These are phyloP conservation scores for Lasioglossum calceatum DNA, from an alignment of 2,888 invertebrate species.

Conservation along the genomic window DNA sequence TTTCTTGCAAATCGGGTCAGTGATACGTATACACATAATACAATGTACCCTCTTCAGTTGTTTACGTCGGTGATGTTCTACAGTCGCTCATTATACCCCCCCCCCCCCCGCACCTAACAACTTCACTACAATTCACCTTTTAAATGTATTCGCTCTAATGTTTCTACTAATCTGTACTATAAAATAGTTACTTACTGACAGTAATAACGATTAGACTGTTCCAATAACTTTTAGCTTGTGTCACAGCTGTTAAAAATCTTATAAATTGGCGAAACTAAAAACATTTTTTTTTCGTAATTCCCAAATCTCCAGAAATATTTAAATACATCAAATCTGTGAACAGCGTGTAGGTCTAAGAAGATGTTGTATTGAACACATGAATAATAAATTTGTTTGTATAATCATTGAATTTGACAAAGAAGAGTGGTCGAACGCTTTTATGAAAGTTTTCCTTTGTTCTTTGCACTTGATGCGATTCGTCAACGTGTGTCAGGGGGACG, in stretches of 20 bases:
- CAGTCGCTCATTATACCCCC: background rate
- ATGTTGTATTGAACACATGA: background rate
- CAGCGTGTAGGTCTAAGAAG: background rate
- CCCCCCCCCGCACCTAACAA: background rate
- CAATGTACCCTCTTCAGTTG: background rate
- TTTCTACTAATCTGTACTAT: background rate
- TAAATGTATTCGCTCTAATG: background rate
- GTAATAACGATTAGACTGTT: background rate
- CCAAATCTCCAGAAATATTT: background rate
- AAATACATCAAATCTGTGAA: background rate
- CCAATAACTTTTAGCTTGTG: background rate
- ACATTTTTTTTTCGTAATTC: background rate
- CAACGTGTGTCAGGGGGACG: background rate
- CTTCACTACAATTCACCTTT: background rate
- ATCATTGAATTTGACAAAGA: background rate
- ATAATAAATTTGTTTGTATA: background rate
- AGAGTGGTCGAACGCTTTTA: background rate
- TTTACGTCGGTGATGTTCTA: background rate
- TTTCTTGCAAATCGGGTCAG: constrained; percentile 40
- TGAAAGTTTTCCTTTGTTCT: constrained; percentile 28
- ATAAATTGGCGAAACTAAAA: background rate
- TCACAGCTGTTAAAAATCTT: background rate
- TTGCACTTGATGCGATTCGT: constrained; percentile 6
- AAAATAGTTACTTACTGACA: background rate
- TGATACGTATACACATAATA: background rate